Conservation (phyloP, 1,140 invertebrate genomes). For the Lasaia peninsularis region DNA sequence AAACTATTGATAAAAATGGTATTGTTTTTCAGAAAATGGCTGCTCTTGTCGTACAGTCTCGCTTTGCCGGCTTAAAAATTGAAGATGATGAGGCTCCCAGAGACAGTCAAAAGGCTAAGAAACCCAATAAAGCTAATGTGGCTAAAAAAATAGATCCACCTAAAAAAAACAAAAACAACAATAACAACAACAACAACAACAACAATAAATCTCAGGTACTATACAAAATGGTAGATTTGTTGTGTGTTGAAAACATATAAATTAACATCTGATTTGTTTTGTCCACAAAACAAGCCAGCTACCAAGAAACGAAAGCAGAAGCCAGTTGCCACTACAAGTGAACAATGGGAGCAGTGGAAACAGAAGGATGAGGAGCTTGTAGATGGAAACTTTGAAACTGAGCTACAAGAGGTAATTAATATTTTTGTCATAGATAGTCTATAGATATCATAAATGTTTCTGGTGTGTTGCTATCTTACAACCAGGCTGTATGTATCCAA, state of each 20-base stretch:
- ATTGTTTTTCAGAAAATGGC: conserved; percentile 46
- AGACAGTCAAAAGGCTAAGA: conserved; percentile 60
- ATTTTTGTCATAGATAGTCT: not conserved
- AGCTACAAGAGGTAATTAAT: conserved; percentile 77
- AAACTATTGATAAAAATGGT: not conserved
- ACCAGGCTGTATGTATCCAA: too few relatives aligned
- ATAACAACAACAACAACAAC: conserved; percentile 39
- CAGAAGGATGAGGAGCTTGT: conserved; percentile 80
- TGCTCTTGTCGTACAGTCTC: conserved; percentile 78
- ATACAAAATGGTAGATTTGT: not conserved
- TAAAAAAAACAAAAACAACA: conserved; percentile 51
- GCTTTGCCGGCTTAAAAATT: conserved; percentile 80
- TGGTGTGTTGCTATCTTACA: too few relatives aligned
- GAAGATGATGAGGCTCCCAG: conserved; percentile 78
- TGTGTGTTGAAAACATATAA: not conserved
- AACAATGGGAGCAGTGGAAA: conserved; percentile 81
- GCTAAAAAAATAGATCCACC: conserved; percentile 48
- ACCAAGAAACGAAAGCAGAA: conserved; percentile 68
- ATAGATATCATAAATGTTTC: too few relatives aligned
- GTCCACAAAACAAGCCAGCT: conserved; percentile 1
- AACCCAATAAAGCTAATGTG: conserved; percentile 36
- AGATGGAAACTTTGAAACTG: conserved; percentile 81
- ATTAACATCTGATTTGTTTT: not conserved
- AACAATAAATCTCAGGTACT: conserved; percentile 49
- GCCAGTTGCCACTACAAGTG: conserved; percentile 43